Evolutionary conservation across 2,797 vertebrate species (phyloP), one percentile per base, ranked within the genome.

Genomic region (Poeciliopsis paucimaculata): DNA sequence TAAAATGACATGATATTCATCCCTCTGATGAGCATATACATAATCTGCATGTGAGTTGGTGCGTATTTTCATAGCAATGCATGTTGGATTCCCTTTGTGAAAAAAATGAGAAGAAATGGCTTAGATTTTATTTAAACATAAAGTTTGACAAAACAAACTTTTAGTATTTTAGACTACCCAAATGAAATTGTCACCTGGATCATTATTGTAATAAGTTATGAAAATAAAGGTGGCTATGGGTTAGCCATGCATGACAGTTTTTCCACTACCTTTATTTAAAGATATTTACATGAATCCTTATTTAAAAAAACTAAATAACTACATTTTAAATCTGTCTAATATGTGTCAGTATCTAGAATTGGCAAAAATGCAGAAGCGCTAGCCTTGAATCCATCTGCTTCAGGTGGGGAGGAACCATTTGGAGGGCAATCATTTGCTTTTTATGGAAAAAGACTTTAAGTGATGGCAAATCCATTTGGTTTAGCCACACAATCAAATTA

Each of bases 401-500:
- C 80, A 47, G 55, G 53, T 70, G 70, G 68, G 78, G 82, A 46
- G 79, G 76, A 80, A 68, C 28, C 23, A 73, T 73, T 77, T 51
- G 82, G 80, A 73, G 45, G 13, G 71, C 57, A 78, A 90, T 9
- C 46, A 12, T 91, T 89, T 90, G 88, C 88, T 87, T 92, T 88
- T 90, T 84, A 92, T 87, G 70, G 76, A 64, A 88, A 90, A 91
- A 91, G 85, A 94, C 91, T 90, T 93, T 68, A 92, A 91, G 85
- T 82, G 87, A 88, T 87, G 89, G 90, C 85, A 89, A 91, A 92
- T 93, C 91, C 90, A 92, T 92, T 90, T 86, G 88, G 84, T 86
- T 79, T 82, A 84, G 80, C 89, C 60, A 77, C 82, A 91, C 85
- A 91, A 90, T 88, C 87, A 91, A 91, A 93, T 92, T 55, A 92